Evolutionary conservation across 1,140 invertebrate genomes (phyloP), one percentile per base, ranked within the genome.

Genomic region (Choristoneura fumiferana): DNA sequence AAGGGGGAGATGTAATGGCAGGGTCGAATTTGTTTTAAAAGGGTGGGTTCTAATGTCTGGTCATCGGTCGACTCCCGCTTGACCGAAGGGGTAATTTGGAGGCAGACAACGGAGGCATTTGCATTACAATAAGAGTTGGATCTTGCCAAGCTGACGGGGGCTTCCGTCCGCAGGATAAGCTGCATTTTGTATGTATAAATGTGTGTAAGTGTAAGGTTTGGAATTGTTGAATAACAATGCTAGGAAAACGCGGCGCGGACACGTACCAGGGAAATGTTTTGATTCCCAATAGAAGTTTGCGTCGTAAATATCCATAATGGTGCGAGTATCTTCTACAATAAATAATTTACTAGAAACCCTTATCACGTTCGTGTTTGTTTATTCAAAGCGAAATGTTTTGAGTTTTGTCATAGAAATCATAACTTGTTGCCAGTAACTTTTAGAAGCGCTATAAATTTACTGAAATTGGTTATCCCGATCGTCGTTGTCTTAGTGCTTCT

Each of bases 1-100:
- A 58, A 55, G 45, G 40, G 57, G 14, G 45, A 52, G 33, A 17
- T 15, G 34, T 53, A 40, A 22, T 37, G 15, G 45, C 43, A 68
- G 73, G 76, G 75, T 74, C 66, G 70, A 70, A 73, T 73, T 67
- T 75, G 65, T 78, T 76, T 85, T 78, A 76, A 85, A 82, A 79
- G 73, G 76, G 81, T 78, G 81, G 81, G 80, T 76, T 81, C 74
- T 82, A 83, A 80, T 81, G 78, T 69, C 65, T 73, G 80, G 77
- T 84, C 81, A 84, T 81, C 71, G 76, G 60, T 61, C 63, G 70
- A 60, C 65, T 80, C 71, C 67, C 66, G 76, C 76, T 80, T 84
- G 81, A 83, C 83, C 81, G 77, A 76, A 84, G 76, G 80, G 81
- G 76, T 81, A 84, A 86, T 88, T 88, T 84, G 74, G 72, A 88